phyloP scores from a whole-genome alignment of 2,888 invertebrate genomes.

The Amphimallon solstitiale region DNA sequence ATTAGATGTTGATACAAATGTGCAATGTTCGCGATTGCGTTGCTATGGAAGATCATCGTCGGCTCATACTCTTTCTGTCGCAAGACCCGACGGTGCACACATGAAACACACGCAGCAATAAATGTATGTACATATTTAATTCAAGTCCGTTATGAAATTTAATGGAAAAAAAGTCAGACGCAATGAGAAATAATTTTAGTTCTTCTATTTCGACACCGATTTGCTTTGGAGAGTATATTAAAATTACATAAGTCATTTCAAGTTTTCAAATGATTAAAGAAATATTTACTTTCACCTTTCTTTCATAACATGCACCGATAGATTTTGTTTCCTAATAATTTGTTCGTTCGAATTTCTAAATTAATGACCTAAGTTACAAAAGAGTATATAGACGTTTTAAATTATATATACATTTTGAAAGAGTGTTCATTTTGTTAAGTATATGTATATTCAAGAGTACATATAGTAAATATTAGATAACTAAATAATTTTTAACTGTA shows the following conservation, averaged over 20 bases:
- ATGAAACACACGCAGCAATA: background rate
- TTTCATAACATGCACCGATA: conserved; percentile 25
- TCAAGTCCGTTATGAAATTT: conserved; percentile 4
- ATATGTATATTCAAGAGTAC: no score
- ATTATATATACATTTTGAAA: no score
- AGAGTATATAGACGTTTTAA: no score
- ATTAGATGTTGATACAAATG: background rate
- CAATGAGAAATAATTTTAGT: background rate
- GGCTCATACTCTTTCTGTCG: background rate
- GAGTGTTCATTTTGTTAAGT: no score
- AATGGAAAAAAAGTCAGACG: background rate
- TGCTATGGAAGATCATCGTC: conserved; percentile 1
- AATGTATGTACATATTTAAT: background rate
- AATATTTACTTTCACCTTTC: conserved; percentile 33
- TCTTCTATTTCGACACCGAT: conserved; percentile 7
- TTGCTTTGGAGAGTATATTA: conserved; percentile 12
- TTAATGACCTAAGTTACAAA: no score
- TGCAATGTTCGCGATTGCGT: conserved; percentile 6
- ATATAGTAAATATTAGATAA: no score
- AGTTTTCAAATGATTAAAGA: conserved; percentile 26
- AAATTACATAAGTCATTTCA: conserved; percentile 18
- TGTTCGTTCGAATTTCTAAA: background rate
- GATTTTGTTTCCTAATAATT: conserved; percentile 20
- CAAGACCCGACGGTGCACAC: no score
- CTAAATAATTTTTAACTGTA: no score